Conservation (phyloP, 2,113 vertebrate species). For the Apodemus sylvaticus region DNA sequence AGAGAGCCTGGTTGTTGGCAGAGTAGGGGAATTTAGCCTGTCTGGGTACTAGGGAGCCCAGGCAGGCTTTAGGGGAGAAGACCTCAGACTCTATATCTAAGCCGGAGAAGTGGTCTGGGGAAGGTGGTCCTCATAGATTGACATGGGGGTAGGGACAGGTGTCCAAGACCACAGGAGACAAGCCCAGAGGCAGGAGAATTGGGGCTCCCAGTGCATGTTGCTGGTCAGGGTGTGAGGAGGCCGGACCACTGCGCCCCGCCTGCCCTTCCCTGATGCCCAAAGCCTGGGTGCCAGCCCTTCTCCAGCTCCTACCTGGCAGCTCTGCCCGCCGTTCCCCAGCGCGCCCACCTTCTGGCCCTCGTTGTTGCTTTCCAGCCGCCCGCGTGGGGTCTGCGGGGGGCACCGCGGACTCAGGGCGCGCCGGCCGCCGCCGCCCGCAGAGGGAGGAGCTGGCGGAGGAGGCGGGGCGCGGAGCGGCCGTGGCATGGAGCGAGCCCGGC, state of each 20-base stretch:
- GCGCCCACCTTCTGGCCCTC: not conserved
- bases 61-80: not conserved
- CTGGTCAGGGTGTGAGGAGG: not conserved
- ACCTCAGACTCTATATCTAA: not conserved
- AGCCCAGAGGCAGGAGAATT: not conserved
- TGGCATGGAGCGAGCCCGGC: constrained; percentile 73
- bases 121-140: not conserved
- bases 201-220: not conserved
- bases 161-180: not conserved
- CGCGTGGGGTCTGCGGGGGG: not conserved
- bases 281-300: not conserved
- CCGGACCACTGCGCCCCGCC: not conserved
- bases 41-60: not conserved
- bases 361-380: not conserved
- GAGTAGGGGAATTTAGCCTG: not conserved
- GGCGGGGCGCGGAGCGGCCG: constrained; percentile 69
- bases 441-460: constrained; percentile 75
- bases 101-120: not conserved
- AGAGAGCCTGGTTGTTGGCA: not conserved
- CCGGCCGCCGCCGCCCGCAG: constrained; percentile 71
- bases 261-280: not conserved
- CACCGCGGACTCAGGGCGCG: constrained; percentile 42
- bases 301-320: not conserved
- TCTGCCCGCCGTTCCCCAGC: not conserved
- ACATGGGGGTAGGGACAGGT: not conserved